Conservation (phyloP, 2,797 vertebrate species). For the Sebastes flavidus region DNA sequence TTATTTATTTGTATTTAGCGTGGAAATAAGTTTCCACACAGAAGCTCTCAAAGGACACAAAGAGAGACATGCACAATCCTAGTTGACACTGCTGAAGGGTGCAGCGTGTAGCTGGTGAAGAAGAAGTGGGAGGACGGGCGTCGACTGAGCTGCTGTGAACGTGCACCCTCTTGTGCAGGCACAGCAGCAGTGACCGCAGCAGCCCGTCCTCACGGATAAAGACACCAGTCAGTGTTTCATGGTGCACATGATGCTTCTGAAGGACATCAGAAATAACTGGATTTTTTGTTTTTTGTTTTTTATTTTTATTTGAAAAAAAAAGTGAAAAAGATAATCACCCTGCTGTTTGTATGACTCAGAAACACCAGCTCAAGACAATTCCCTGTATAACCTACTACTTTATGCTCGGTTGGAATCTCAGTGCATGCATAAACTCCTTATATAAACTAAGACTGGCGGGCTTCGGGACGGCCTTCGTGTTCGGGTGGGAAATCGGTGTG, state of each 20-base stretch:
- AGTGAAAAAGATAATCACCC: constrained; percentile 55
- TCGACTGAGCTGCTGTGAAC: constrained; percentile 69
- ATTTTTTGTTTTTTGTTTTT: constrained; percentile 28
- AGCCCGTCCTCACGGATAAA: constrained; percentile 33
- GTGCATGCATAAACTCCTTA: constrained; percentile 83
- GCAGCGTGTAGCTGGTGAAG: constrained; percentile 24
- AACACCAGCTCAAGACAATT: constrained; percentile 83
- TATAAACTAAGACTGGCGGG: constrained; percentile 71
- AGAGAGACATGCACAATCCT: constrained; percentile 20
- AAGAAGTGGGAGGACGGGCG: constrained; percentile 31
- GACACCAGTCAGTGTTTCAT: constrained; percentile 52
- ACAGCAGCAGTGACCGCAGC: constrained; percentile 71
- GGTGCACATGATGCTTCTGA: constrained; percentile 25
- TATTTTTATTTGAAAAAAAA: constrained; percentile 25
- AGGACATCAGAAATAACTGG: constrained; percentile 38
- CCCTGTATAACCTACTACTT: constrained; percentile 78
- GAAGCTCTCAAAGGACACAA: constrained; percentile 8
- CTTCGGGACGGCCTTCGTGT: constrained; percentile 42
- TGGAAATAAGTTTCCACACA: constrained; percentile 13
- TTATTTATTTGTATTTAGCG: constrained; percentile 35
- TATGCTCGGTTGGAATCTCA: constrained; percentile 80
- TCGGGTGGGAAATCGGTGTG: constrained; percentile 49
- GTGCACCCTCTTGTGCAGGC: constrained; percentile 38
- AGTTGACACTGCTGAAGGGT: constrained; percentile 32
- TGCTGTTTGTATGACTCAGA: constrained; percentile 71